Base-by-base conservation (phyloP, 2,113 vertebrate genomes). In the Paratilapia polleni region DNA sequence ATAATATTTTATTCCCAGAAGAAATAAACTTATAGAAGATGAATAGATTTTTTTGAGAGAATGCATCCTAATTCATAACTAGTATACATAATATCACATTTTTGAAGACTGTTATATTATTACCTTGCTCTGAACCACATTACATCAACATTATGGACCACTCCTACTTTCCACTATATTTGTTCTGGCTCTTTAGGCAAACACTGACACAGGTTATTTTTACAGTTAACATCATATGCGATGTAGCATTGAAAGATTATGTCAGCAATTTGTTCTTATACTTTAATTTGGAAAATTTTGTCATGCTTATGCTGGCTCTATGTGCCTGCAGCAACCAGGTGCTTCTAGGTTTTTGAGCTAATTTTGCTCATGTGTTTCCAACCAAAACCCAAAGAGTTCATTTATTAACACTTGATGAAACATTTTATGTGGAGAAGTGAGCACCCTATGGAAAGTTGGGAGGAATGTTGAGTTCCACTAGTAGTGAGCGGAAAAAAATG, bases 361-460 rank as follows among this genome's bases (percentile, higher is more conserved):
- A 13, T 15, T 15, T 41, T 8, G 13, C 36, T 54, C 57, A 41
- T 38, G 47, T 6, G 26, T 77, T 73, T 81, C 63, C 34, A 38
- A 76, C 74, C 79, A 43, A 56, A 61, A 34, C 58, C 73, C 19
- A 87, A 73, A 87, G 63, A 77, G 60, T 79, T 74, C 28, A 12
- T 85, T 82, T 78, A 70, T 74, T 19, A 66, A 64, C 26, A 52
- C 73, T 78, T 54, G 17, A 74, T 76, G 83, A 88, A 91, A 83
- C 81, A 17, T 73, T 80, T 85, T 75, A 19, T 62, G 63, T 52
- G 6, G 15, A 41, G 85, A 64, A 43, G 52, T 63, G 26, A 88
- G 62, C 20, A 17, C 64, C 61, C 11, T n/a, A 36, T 86, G 88
- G 91, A 93, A 92, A 92, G 47, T 87, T 83, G 7, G 61, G 34